Base-by-base conservation (phyloP, 2,797 vertebrate genomes). In the Muraenolepis orangiensis region DNA sequence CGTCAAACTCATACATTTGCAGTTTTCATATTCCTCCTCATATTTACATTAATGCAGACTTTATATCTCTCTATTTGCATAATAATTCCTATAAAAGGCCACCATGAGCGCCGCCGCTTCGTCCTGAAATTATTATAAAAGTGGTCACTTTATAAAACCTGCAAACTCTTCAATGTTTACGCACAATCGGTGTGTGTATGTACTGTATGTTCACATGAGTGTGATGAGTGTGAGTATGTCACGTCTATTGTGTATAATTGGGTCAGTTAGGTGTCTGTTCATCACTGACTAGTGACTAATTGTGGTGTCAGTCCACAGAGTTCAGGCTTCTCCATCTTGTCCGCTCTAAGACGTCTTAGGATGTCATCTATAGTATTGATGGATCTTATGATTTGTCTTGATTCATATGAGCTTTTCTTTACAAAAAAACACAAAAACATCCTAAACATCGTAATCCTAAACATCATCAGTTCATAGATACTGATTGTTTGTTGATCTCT, bases 401-500 rank as follows among this genome's bases (percentile, higher is more conserved):
- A 51, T 6, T 51, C 42, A 20, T 51, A 18, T 51, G 42, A 51
- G 18, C 6, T 1, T 4, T 51, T 51, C 3, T 16, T 46, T 20
- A 46, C 3, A 46, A 46, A 18, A 4, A 4, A 5, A 16, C 42
- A 18, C n/a, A n/a, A n/a, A n/a, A n/a, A n/a, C n/a, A n/a, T n/a
- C n/a, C n/a, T n/a, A n/a, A n/a, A n/a, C n/a, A n/a, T n/a, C n/a
- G n/a, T n/a, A n/a, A n/a, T n/a, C n/a, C n/a, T n/a, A n/a, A n/a
- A n/a, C n/a, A n/a, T n/a, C n/a, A n/a, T n/a, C n/a, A n/a, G n/a
- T n/a, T n/a, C 61, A 28, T 12, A 23, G 13, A 61, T 34, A 77
- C 51, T 28, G 23, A 0, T 51, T 76, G 28, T 69, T 8, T n/a
- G n/a, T 76, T 69, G 10, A 20, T 75, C 6, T 80, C 6, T 16